phyloP scores from a whole-genome alignment of 2,797 vertebrate genomes.

The Valencia hispanica region DNA sequence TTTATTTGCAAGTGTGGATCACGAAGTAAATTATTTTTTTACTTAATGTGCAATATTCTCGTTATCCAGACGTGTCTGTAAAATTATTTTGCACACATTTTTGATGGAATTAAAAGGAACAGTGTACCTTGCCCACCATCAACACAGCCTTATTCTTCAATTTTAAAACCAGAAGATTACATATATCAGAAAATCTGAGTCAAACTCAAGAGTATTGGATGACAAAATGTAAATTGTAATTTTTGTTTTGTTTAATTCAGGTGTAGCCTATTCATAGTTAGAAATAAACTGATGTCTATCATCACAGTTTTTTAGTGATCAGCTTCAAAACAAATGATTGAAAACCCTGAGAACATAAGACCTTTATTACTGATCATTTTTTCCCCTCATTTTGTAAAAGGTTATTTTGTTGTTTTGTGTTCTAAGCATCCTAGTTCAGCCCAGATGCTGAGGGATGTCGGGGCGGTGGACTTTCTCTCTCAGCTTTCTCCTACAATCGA shows the following conservation, averaged over 20 bases:
- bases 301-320: neutral
- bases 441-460: conserved; percentile 89
- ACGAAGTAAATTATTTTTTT: neutral
- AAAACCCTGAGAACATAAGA: neutral
- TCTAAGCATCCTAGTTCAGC: conserved; percentile 88
- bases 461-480: conserved; percentile 93
- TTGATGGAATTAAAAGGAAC: neutral
- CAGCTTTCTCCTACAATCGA: conserved; percentile 89
- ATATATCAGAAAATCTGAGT: neutral
- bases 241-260: neutral
- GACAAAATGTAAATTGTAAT: neutral
- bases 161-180: neutral
- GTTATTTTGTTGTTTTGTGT: conserved; percentile 41
- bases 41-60: neutral
- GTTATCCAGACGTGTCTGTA: too few species aligned
- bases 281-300: neutral
- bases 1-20: too few species aligned
- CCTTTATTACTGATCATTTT: neutral
- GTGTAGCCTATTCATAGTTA: neutral
- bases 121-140: neutral
- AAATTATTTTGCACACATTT: neutral
- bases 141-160: neutral
- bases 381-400: conserved; percentile 9
- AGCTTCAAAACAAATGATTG: neutral
- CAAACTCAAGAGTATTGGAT: neutral